These are phyloP conservation scores for Mus spretus DNA, from an alignment of 2,797 vertebrate genomes.

Conservation along the genomic window DNA sequence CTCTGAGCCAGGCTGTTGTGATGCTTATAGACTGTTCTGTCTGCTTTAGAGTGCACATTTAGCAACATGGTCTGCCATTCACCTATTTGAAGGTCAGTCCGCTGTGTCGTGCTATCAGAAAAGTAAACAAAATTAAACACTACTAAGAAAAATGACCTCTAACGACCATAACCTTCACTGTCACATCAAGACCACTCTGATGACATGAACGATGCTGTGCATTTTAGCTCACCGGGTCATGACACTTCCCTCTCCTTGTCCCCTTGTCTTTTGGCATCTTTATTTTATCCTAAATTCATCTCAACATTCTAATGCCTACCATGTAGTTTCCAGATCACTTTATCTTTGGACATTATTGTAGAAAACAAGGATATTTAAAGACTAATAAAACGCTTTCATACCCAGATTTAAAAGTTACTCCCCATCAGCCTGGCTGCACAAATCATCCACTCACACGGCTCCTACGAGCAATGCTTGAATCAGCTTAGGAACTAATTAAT, in stretches of 20 bases:
- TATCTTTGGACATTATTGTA: background rate
- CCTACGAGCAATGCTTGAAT: no score
- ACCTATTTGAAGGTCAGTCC: background rate
- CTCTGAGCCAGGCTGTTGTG: background rate
- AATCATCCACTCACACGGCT: background rate
- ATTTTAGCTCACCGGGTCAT: background rate
- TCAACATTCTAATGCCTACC: background rate
- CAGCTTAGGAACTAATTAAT: background rate
- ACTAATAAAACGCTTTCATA: conserved; percentile 24
- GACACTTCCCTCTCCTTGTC: background rate
- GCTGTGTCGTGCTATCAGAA: background rate
- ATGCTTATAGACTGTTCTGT: background rate
- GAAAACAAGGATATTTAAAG: conserved; percentile 17
- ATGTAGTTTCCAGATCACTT: background rate
- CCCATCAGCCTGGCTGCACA: background rate
- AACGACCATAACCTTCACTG: background rate
- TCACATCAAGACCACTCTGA: background rate
- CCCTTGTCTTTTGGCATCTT: background rate
- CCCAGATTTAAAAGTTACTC: background rate
- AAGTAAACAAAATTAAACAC: background rate
- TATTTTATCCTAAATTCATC: background rate
- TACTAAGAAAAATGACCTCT: background rate
- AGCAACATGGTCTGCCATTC: background rate
- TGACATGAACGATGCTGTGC: background rate
- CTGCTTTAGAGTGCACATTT: background rate